These are phyloP conservation scores for Felis catus DNA, from an alignment of 2,113 vertebrate species.

Conservation along the genomic window DNA sequence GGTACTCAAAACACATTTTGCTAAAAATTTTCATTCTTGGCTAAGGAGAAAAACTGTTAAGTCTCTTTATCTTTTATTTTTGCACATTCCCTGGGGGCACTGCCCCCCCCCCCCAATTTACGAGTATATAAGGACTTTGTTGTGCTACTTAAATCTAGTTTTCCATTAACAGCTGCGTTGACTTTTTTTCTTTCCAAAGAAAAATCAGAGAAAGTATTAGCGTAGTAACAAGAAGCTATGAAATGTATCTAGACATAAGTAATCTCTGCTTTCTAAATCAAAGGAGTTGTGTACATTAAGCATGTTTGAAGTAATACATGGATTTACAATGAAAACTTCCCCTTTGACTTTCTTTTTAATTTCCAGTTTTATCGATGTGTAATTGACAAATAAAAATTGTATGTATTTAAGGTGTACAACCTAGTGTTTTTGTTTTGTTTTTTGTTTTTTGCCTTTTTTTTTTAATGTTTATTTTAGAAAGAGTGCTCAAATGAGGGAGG, in stretches of 20 bases:
- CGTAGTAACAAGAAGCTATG: background rate
- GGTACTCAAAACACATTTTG: background rate
- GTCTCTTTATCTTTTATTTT: background rate
- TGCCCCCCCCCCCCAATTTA: background rate
- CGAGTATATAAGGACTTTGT: background rate
- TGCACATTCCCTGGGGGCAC: background rate
- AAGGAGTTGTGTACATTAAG: background rate
- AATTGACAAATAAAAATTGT: background rate
- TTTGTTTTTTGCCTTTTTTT: too few relatives aligned
- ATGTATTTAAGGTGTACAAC: background rate
- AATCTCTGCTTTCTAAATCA: background rate
- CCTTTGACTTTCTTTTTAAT: background rate
- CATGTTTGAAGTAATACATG: background rate
- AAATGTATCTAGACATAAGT: background rate
- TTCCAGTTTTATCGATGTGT: background rate
- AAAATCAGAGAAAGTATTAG: background rate
- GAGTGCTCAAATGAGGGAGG: too few relatives aligned
- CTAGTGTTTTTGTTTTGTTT: background rate
- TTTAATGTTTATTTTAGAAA: too few relatives aligned
- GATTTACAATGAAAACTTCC: background rate
- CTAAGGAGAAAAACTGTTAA: background rate
- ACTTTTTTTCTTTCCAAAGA: background rate
- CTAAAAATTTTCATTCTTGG: background rate
- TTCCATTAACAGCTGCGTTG: background rate
- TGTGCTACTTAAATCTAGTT: background rate